Percentiles rank a stretch among this genome's conserved stretches.
phyloP scores from a whole-genome alignment of 1,140 invertebrate species.

The Colletes gigas region DNA sequence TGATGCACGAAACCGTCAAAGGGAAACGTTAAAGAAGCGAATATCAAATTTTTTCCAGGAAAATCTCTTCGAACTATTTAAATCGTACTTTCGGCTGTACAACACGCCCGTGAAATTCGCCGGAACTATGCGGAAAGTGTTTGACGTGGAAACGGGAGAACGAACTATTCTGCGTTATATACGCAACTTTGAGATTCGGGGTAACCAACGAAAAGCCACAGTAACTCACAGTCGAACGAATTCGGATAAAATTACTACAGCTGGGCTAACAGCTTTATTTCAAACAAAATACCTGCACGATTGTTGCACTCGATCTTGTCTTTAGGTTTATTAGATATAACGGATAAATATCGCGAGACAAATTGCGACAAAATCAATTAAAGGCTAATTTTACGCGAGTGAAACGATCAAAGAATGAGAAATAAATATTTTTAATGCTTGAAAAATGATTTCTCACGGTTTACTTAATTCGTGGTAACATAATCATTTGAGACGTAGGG shows the following conservation, averaged over 20 bases:
- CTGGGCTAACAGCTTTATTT: slow-evolving; percentile 53
- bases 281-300: slow-evolving; percentile 24
- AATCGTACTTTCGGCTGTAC: slow-evolving; percentile 52
- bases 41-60: slow-evolving; percentile 50
- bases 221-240: slow-evolving; percentile 55
- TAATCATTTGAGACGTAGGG: too few species aligned
- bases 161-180: slow-evolving; percentile 59
- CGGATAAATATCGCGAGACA: too few species aligned
- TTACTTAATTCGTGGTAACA: too few species aligned
- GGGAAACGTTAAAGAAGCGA: slow-evolving; percentile 17
- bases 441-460: too few species aligned
- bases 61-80: slow-evolving; percentile 65
- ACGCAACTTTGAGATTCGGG: slow-evolving; percentile 53
- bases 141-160: slow-evolving; percentile 50
- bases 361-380: too few species aligned
- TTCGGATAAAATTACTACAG: slow-evolving; percentile 56
- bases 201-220: slow-evolving; percentile 58
- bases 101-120: slow-evolving; percentile 49
- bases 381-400: too few species aligned
- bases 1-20: too few species aligned
- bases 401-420: too few species aligned
- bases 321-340: background rate
- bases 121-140: slow-evolving; percentile 64
- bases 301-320: background rate
- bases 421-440: too few species aligned